These are phyloP conservation scores for Cavia porcellus DNA, from an alignment of 2,113 vertebrate genomes.

Conservation along the genomic window DNA sequence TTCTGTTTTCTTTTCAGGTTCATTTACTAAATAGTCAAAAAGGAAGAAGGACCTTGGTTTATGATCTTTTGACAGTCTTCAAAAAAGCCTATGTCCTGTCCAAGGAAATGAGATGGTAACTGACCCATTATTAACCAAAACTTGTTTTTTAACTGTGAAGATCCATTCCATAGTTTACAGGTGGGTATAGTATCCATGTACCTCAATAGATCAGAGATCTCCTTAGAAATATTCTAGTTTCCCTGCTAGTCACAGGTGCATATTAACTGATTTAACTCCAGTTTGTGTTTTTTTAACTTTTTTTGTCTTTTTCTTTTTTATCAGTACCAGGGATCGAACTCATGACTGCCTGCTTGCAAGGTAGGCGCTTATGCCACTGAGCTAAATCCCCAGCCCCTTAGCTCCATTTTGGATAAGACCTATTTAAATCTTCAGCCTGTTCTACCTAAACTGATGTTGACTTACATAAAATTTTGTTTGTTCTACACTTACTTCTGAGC, in stretches of 20 bases:
- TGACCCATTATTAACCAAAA: neutral
- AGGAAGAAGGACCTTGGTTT: neutral
- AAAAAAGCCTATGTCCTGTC: neutral
- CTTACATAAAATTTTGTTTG: neutral
- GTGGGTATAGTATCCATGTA: neutral
- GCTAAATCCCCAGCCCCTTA: neutral
- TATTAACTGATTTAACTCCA: neutral
- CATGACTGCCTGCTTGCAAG: too few relatives aligned
- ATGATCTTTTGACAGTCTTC: neutral
- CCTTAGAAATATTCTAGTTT: neutral
- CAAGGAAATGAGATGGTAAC: neutral
- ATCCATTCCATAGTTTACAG: neutral
- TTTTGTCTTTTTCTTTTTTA: too few relatives aligned
- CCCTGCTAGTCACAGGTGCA: neutral
- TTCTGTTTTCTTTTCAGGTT: slow-evolving; percentile 26
- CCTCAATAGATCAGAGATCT: neutral
- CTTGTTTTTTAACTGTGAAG: slow-evolving; percentile 16
- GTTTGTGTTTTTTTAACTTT: too few relatives aligned
- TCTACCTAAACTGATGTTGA: neutral
- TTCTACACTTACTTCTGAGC: neutral
- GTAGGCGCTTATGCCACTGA: too few relatives aligned
- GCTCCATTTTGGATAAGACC: neutral
- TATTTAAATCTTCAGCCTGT: neutral
- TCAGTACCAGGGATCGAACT: too few relatives aligned
- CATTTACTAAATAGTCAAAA: neutral